Evolutionary conservation across 2,797 vertebrate genomes (phyloP), one percentile per base, ranked within the genome.

Genomic region (Takifugu rubripes): DNA sequence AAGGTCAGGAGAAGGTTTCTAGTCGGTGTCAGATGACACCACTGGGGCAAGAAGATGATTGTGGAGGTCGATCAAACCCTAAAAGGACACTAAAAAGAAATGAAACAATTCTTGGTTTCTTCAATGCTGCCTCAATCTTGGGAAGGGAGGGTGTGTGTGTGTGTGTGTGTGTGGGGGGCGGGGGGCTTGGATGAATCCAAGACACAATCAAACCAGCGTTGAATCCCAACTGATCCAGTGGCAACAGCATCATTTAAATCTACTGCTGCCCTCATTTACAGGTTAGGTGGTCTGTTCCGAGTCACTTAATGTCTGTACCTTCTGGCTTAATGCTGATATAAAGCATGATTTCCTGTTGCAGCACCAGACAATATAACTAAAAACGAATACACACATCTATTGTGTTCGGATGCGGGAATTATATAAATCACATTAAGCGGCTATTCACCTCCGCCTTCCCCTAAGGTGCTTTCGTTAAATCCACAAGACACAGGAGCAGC

Each of bases 401-500:
- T 56, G 14, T 12, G 50, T 29, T 48, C 0, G 21, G 58, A 43
- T 17, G n/a, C 43, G 44, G 56, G 3, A 54, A 27, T 27, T 56
- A 58, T 31, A 12, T 48, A 51, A 52, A 54, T 58, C 14, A 25
- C n/a, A 52, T n/a, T 59, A 14, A 49, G 44, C 40, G 42, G 57
- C 3, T 9, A 67, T 47, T 52, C 8, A 54, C 64, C 26, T 40
- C 31, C 43, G 46, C 49, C 17, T 46, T 17, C 17, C 43, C 16
- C 26, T 15, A 1, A 26, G 17, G 8, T 12, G 27, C 44, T 40
- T 56, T 54, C 27, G 25, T 48, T 58, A 49, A 68, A 64, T 55
- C 9, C n/a, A 52, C 46, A 27, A 66, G 52, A 60, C 59, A 45
- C 15, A 60, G 63, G 9, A 56, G 48, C 6, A 40, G 43, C 10